A percentile compares a stretch with the other conserved stretches of the same genome.
Evolutionary conservation across 2,113 vertebrate genomes (phyloP).

Genomic region (Ophiodon elongatus): DNA sequence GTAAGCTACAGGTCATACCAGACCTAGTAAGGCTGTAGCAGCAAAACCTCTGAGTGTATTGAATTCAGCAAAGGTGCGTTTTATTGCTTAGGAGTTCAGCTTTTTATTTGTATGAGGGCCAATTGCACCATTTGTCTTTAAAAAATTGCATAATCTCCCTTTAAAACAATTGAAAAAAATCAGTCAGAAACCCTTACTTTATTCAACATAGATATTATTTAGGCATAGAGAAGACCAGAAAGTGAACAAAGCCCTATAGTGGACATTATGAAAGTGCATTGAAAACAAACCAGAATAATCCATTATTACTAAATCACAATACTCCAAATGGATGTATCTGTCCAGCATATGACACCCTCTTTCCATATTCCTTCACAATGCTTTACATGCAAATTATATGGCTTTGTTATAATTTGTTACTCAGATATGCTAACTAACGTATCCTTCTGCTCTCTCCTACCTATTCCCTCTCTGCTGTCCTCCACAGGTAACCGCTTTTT

Average conservation of each 20-base stretch:
- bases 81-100: background rate
- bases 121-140: background rate
- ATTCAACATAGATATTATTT: background rate
- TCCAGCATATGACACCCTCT: background rate
- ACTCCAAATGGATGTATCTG: background rate
- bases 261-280: background rate
- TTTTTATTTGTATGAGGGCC: background rate
- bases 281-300: background rate
- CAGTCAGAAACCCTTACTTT: background rate
- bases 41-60: background rate
- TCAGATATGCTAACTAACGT: slow-evolving; percentile 16
- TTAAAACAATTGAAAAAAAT: no score
- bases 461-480: slow-evolving; percentile 40
- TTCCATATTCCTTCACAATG: background rate
- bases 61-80: background rate
- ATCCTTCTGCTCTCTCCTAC: background rate
- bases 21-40: background rate
- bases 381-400: background rate
- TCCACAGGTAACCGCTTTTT: slow-evolving; percentile 96
- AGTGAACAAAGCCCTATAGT: background rate
- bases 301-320: background rate
- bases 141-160: no score
- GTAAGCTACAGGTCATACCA: background rate
- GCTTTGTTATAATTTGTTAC: slow-evolving; percentile 8
- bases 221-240: background rate